Conservation (phyloP, 2,888 invertebrate species). For the Lycophotia porphyrea region DNA sequence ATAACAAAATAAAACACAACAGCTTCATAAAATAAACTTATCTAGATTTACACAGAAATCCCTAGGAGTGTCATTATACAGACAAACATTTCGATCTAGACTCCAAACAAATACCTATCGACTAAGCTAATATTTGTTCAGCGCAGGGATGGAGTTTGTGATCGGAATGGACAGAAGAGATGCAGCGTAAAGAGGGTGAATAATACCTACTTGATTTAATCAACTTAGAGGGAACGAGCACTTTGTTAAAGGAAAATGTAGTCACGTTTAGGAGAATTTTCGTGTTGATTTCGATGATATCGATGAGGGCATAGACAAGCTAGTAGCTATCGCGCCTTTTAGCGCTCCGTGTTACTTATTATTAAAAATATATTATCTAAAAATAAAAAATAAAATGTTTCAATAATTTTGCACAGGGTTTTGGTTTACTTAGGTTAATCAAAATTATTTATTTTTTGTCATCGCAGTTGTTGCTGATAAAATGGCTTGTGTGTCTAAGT, state of each 20-base stretch:
- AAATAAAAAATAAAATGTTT: too few species aligned
- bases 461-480: background rate
- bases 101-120: conserved; percentile 52
- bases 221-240: background rate
- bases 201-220: conserved; percentile 44
- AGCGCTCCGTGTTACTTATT: background rate
- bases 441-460: background rate
- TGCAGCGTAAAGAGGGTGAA: conserved; percentile 15
- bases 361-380: background rate
- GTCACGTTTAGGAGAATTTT: background rate
- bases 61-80: conserved; percentile 38
- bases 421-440: too few species aligned
- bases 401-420: too few species aligned
- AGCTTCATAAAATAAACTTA: background rate
- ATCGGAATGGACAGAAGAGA: conserved; percentile 14
- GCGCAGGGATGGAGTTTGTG: conserved; percentile 19
- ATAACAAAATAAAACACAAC: background rate
- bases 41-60: conserved; percentile 3
- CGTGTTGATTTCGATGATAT: background rate
- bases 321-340: background rate
- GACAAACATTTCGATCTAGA: conserved; percentile 27
- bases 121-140: conserved; percentile 42
- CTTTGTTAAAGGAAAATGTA: background rate
- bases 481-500: background rate
- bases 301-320: background rate